Conservation (phyloP, 92 coral and sea anemone genomes). For the Desmophyllum pertusum region DNA sequence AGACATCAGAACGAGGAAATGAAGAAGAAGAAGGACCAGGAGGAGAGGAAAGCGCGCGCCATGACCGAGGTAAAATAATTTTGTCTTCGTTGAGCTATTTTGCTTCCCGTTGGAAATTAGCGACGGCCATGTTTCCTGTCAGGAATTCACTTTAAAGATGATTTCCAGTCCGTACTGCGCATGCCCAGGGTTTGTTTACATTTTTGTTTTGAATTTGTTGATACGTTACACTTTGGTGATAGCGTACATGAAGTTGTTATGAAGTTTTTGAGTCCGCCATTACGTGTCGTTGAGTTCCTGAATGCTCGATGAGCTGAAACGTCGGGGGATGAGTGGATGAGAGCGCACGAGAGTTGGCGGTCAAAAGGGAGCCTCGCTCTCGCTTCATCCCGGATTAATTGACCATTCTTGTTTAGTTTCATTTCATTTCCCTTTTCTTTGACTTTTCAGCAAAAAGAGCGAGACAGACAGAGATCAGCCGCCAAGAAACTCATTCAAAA, state of each 20-base stretch:
- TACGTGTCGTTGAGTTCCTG: too few species aligned
- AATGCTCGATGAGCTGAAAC: too few species aligned
- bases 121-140: background rate
- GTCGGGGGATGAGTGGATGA: too few species aligned
- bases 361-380: background rate
- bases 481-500: slow-evolving; percentile 79
- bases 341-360: too few species aligned
- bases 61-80: slow-evolving; percentile 75
- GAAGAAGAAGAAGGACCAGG: slow-evolving; percentile 94
- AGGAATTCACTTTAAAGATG: background rate
- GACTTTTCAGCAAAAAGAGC: slow-evolving; percentile 80
- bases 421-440: background rate
- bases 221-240: too few species aligned
- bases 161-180: too few species aligned
- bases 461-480: slow-evolving; percentile 94
- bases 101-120: background rate
- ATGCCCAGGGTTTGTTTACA: too few species aligned
- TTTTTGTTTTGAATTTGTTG: too few species aligned
- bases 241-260: too few species aligned
- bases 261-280: too few species aligned
- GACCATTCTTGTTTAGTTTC: background rate
- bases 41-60: slow-evolving; percentile 86
- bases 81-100: background rate
- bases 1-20: slow-evolving; percentile 91
- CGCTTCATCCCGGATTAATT: background rate